phyloP scores from a whole-genome alignment of 2,113 vertebrate species.

The Enhydra lutris region DNA sequence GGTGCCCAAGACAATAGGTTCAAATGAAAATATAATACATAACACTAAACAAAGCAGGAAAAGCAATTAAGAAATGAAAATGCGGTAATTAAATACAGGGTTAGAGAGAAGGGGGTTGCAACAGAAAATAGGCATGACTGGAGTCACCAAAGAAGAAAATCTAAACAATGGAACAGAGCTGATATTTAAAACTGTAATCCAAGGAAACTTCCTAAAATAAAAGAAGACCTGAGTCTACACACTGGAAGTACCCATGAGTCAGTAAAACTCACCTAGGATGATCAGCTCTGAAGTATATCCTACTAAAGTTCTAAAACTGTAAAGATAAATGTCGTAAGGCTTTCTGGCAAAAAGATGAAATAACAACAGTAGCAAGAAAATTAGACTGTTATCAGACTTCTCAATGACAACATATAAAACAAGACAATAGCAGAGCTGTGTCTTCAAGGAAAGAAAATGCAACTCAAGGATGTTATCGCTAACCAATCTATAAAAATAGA shows the following conservation, averaged over 20 bases:
- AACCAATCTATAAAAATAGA: not conserved
- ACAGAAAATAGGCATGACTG: not conserved
- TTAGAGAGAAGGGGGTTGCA: not conserved
- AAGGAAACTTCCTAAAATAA: not conserved
- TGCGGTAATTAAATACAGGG: not conserved
- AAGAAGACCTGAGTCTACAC: not conserved
- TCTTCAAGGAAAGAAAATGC: not conserved
- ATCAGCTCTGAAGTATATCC: slow-evolving; percentile 23
- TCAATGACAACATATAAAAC: not conserved
- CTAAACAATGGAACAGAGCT: not conserved
- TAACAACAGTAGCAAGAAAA: not conserved
- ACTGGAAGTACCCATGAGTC: not conserved
- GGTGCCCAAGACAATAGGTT: not conserved
- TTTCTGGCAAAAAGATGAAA: not conserved
- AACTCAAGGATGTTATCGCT: not conserved
- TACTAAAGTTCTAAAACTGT: not conserved
- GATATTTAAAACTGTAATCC: not conserved
- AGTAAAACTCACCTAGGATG: not conserved
- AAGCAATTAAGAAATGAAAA: not conserved
- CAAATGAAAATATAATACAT: not conserved
- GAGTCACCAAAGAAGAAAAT: not conserved
- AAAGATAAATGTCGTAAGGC: not conserved
- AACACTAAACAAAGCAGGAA: not conserved
- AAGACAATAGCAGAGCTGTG: not conserved
- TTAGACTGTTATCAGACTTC: not conserved